These are phyloP conservation scores for Tenthredo distinguenda DNA, from an alignment of 2,888 invertebrate genomes.

Conservation along the genomic window DNA sequence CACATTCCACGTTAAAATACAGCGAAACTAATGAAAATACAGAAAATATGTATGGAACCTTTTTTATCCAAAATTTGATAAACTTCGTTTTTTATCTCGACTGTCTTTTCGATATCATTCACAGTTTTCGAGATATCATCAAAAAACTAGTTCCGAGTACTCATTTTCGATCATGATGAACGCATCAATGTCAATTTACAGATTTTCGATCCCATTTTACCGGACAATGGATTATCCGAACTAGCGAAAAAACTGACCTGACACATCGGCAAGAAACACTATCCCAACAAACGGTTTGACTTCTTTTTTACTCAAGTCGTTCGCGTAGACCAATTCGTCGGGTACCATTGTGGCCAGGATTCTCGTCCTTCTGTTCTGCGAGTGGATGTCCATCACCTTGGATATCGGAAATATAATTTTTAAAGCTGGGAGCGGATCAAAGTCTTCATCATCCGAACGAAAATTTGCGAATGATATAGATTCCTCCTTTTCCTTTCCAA, in stretches of 20 bases:
- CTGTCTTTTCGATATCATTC: too few relatives aligned
- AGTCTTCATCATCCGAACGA: not conserved
- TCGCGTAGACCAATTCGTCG: slow-evolving; percentile 80
- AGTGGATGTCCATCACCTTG: slow-evolving; percentile 77
- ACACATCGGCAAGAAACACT: slow-evolving; percentile 78
- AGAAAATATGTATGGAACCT: too few relatives aligned
- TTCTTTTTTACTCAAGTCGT: slow-evolving; percentile 77
- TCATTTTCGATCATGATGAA: too few relatives aligned
- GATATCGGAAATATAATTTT: not conserved
- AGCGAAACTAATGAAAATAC: too few relatives aligned
- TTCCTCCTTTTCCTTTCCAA: not conserved
- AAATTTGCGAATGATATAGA: not conserved
- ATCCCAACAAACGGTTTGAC: slow-evolving; percentile 80
- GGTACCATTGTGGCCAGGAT: slow-evolving; percentile 81
- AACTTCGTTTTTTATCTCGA: too few relatives aligned
- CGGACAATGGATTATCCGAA: not conserved
- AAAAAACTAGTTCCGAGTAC: too few relatives aligned
- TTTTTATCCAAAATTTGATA: too few relatives aligned
- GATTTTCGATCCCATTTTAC: not conserved
- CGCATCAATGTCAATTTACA: not conserved
- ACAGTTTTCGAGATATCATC: too few relatives aligned
- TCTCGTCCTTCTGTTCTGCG: slow-evolving; percentile 79
- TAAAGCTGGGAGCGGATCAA: slow-evolving; percentile 39
- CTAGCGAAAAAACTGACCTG: slow-evolving; percentile 55
- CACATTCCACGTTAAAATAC: too few relatives aligned